These are phyloP conservation scores for Oostethus manadensis DNA, from an alignment of 2,113 vertebrate species.

Conservation along the genomic window DNA sequence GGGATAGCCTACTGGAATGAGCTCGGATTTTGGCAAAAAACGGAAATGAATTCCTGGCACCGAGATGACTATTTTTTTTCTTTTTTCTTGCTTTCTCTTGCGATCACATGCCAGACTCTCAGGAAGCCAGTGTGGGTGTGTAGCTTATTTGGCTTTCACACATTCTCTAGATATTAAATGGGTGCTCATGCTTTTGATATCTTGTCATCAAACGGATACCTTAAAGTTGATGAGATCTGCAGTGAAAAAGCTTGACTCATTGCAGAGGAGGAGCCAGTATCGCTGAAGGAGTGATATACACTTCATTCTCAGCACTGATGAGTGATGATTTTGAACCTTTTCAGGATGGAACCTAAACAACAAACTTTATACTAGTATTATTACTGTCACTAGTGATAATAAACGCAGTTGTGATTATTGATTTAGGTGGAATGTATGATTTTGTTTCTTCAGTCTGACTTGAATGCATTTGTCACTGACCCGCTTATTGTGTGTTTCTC, in stretches of 20 bases:
- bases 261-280: slow-evolving; percentile 18
- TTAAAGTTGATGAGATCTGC: slow-evolving; percentile 1
- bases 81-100: slow-evolving; percentile 32
- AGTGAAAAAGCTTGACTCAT: not conserved
- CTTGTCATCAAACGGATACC: slow-evolving; percentile 11
- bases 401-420: too few relatives aligned
- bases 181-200: slow-evolving; percentile 25
- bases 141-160: slow-evolving; percentile 62
- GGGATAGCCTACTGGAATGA: slow-evolving; percentile 66
- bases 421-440: not conserved
- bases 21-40: slow-evolving; percentile 71
- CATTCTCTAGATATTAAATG: slow-evolving; percentile 47
- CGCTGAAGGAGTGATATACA: slow-evolving; percentile 7
- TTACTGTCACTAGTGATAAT: not conserved
- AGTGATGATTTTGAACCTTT: slow-evolving; percentile 21
- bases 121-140: slow-evolving; percentile 63
- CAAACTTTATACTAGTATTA: not conserved
- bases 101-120: slow-evolving; percentile 62
- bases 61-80: slow-evolving; percentile 32
- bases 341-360: not conserved
- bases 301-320: slow-evolving; percentile 18
- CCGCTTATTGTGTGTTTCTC: not conserved
- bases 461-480: not conserved
- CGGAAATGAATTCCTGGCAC: slow-evolving; percentile 66
- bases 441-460: not conserved